These are phyloP conservation scores for Acrobasis suavella DNA, from an alignment of 2,888 invertebrate species.

Conservation along the genomic window DNA sequence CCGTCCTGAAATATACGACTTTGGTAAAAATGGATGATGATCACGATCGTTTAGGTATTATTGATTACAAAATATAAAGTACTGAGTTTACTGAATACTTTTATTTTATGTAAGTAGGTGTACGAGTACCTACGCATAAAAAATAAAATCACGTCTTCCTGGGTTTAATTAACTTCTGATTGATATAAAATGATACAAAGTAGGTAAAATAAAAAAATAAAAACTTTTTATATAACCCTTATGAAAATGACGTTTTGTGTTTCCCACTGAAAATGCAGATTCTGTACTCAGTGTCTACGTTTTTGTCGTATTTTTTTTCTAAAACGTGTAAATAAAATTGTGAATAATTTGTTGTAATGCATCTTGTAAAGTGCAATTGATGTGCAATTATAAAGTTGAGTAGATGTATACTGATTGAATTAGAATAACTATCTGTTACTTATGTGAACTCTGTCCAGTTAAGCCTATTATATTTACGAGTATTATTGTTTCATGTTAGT, in stretches of 20 bases:
- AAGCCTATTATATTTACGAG: constrained; percentile 46
- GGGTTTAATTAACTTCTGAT: no score
- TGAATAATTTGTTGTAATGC: constrained; percentile 81
- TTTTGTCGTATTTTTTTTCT: constrained; percentile 15
- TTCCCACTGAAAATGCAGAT: no score
- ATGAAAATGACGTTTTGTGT: no score
- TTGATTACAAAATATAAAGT: constrained; percentile 1
- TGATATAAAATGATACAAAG: no score
- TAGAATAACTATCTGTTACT: constrained; percentile 67
- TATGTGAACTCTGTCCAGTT: constrained; percentile 70
- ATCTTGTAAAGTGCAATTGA: constrained; percentile 81
- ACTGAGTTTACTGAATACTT: constrained; percentile 4
- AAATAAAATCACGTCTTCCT: no score
- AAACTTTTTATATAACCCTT: no score
- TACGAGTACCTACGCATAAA: not conserved
- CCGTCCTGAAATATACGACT: constrained; percentile 75
- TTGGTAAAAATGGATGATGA: constrained; percentile 10
- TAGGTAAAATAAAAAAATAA: no score
- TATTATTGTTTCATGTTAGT: constrained; percentile 39
- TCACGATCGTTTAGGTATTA: constrained; percentile 5
- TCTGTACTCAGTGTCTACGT: constrained; percentile 8
- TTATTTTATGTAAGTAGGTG: not conserved
- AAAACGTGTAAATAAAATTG: constrained; percentile 64
- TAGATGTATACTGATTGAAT: constrained; percentile 68
- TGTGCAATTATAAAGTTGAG: constrained; percentile 78